Conservation (phyloP, 2,113 vertebrate species). For the Gavialis gangeticus region DNA sequence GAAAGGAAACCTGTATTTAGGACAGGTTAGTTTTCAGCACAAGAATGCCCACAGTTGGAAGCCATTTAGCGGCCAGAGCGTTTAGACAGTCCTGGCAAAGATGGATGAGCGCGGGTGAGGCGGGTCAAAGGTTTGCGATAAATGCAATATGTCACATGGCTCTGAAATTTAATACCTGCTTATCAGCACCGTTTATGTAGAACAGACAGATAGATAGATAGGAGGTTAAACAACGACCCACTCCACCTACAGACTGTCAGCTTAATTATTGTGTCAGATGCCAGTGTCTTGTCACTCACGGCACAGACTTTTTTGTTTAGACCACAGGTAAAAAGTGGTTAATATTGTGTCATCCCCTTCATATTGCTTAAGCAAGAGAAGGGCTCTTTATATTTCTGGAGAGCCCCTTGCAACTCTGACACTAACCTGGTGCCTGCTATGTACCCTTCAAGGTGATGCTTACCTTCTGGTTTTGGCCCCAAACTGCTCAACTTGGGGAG, state of each 20-base stretch:
- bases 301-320: conserved; percentile 27
- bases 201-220: conserved; percentile 47
- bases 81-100: conserved; percentile 63
- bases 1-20: neutral
- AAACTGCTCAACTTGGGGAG: neutral
- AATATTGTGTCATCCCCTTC: neutral
- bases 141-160: conserved; percentile 66
- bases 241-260: conserved; percentile 64
- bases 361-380: neutral
- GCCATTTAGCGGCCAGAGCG: neutral
- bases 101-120: conserved; percentile 64
- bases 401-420: neutral
- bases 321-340: conserved; percentile 38
- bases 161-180: conserved; percentile 67
- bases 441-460: rapidly evolving
- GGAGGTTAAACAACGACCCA: conserved; percentile 70
- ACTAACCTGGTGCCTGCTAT: neutral
- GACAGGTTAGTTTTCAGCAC: neutral
- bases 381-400: neutral
- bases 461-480: neutral
- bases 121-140: neutral
- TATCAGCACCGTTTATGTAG: conserved; percentile 72
- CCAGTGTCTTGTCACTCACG: conserved; percentile 45
- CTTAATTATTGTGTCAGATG: conserved; percentile 51
- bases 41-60: neutral